A percentile compares a stretch with the other conserved stretches of the same genome.
Conservation (phyloP, 37 sponge, comb jelly and placozoan species). For the Chondrilla cf. caribensis region DNA sequence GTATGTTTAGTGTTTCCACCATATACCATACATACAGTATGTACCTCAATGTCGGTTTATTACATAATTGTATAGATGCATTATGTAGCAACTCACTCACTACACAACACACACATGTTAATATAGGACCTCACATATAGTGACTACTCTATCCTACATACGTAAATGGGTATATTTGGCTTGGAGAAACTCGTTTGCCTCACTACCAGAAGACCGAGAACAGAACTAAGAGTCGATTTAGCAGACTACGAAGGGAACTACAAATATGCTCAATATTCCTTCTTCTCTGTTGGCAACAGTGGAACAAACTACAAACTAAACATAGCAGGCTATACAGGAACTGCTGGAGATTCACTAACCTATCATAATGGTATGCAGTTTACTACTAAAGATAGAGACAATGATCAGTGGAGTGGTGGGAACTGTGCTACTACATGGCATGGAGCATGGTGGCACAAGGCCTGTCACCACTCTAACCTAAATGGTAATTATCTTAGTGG, state of each 20-base stretch:
- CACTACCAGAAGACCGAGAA: too few relatives aligned
- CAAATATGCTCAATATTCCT: constrained; percentile 27
- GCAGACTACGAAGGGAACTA: constrained; percentile 2
- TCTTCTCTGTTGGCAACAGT: constrained; percentile 16
- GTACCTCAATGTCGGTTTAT: too few relatives aligned
- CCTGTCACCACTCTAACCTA: constrained; percentile 14
- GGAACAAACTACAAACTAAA: constrained; percentile 14
- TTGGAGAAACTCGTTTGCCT: too few relatives aligned
- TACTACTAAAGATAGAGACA: constrained; percentile 27
- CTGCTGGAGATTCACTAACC: not conserved
- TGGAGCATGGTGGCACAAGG: constrained; percentile 36
- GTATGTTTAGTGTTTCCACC: too few relatives aligned
- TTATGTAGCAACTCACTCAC: too few relatives aligned
- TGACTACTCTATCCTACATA: too few relatives aligned
- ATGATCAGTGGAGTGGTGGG: not conserved
- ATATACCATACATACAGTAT: too few relatives aligned
- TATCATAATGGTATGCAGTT: constrained; percentile 21
- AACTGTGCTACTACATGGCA: constrained; percentile 20
- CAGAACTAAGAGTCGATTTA: constrained; percentile 23
- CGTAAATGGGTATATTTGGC: too few relatives aligned
- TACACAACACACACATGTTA: too few relatives aligned
- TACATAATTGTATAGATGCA: too few relatives aligned
- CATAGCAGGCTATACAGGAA: not conserved
- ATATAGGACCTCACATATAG: too few relatives aligned
- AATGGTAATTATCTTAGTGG: constrained; percentile 23